Evolutionary conservation across 2,888 invertebrate species (phyloP).

Genomic region (Calephelis perditalis): DNA sequence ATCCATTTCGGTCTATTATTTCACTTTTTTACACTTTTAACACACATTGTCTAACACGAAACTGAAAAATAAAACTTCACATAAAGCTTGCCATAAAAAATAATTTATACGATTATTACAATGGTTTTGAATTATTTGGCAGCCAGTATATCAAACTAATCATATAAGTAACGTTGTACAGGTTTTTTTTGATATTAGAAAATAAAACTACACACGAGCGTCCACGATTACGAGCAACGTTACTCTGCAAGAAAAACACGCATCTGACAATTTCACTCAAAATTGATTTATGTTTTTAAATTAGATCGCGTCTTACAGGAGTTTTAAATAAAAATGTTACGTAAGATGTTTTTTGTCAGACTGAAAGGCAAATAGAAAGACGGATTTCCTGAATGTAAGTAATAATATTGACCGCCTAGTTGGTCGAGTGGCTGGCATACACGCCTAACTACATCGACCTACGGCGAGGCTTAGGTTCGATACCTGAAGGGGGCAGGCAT

Average conservation of each 20-base stretch:
- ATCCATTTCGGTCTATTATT: slow-evolving; percentile 34
- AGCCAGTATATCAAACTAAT: not conserved
- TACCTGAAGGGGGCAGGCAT: too few species aligned
- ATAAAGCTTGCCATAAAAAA: not conserved
- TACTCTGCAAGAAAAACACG: not conserved
- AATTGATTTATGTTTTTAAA: not conserved
- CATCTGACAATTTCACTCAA: too few species aligned
- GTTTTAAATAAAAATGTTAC: not conserved
- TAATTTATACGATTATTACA: slow-evolving; percentile 1
- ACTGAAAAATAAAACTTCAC: not conserved
- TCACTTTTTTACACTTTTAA: slow-evolving; percentile 25
- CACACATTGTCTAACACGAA: slow-evolving; percentile 18
- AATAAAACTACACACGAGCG: not conserved
- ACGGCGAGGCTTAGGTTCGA: too few species aligned
- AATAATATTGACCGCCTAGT: too few species aligned
- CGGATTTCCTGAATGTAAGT: too few species aligned
- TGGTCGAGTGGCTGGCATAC: too few species aligned
- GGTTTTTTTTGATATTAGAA: not conserved
- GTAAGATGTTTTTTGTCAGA: not conserved
- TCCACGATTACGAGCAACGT: not conserved
- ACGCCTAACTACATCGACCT: too few species aligned
- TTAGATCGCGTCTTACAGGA: not conserved
- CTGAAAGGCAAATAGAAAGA: too few species aligned
- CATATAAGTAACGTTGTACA: not conserved
- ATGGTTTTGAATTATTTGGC: not conserved